phyloP scores from a whole-genome alignment of 2,797 vertebrate species.

The Strix occidentalis region DNA sequence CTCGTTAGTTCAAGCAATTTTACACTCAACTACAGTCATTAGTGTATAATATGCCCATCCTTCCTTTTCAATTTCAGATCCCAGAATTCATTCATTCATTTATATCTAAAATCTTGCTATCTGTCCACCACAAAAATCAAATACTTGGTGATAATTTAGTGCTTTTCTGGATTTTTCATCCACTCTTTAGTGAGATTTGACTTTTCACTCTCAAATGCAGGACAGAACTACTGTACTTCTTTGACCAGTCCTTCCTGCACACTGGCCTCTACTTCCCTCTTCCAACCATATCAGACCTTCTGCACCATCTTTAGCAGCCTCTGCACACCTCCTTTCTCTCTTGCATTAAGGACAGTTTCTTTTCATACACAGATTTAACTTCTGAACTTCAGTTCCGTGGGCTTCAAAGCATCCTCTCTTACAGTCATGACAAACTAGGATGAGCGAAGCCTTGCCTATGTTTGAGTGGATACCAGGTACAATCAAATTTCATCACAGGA shows the following conservation, averaged over 20 bases:
- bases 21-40: not conserved
- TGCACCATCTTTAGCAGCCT: not conserved
- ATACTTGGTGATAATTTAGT: not conserved
- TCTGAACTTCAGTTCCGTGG: not conserved
- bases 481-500: not conserved
- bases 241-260: not conserved
- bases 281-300: not conserved
- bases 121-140: not conserved
- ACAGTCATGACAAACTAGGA: rapidly evolving
- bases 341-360: not conserved
- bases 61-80: not conserved
- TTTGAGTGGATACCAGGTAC: not conserved
- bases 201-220: not conserved
- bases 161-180: not conserved
- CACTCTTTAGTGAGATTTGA: not conserved
- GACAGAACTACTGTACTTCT: not conserved
- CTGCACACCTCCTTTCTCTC: not conserved
- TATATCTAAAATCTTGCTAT: not conserved
- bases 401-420: not conserved
- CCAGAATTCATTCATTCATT: not conserved
- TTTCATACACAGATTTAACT: not conserved
- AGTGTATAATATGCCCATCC: not conserved
- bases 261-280: not conserved
- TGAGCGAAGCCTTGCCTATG: not conserved
- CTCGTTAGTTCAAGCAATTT: not conserved